Evolutionary conservation across 2,113 vertebrate genomes (phyloP), one percentile per base, ranked within the genome.

Genomic region (Coptodon bakossiorum): DNA sequence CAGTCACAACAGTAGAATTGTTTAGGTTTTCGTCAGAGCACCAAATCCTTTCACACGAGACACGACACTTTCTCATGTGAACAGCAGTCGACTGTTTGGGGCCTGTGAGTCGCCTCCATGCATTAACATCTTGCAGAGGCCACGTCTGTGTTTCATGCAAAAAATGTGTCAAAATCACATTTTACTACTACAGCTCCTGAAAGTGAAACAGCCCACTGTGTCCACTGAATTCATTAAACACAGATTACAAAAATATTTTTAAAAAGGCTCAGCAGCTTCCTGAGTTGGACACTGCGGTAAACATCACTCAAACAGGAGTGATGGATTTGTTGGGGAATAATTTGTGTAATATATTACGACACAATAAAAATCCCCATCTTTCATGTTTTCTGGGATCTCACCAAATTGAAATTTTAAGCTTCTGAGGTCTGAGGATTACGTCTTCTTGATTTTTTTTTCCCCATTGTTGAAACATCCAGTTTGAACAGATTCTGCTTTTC

Each of bases 41-140:
- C 22, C 40, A 10, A 1, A 76, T 27, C 22, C 14, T 29, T 17
- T 17, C 22, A 73, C 7, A 16, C 1, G 7, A 24, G 0, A 16
- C 36, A 43, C 22, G 22, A 27, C 13, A 50, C 3, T 1, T 0
- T 29, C 22, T 48, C 0, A 4, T n/a, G 50, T n/a, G 17, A n/a
- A 53, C 4, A n/a, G 8, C 9, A 9, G 52, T 22, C 9, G 17
- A 3, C 52, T 54, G 52, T 22, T 54, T 22, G 3, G 12, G 34
- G 3, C 22, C 68, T 45, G 36, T 19, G 71, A 0, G 71, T 29
- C 14, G 43, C 13, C 13, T 27, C 14, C 0, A 2, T 0, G 2
- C 12, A 0, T 73, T 22, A 45, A 0, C 38, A 0, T 45, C 68
- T 4, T 10, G 5, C 40, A 3, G 22, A 76, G 24, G 14, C 16